Evolutionary conservation across 2,113 vertebrate genomes (phyloP).

Genomic region (Embiotoca jacksoni): DNA sequence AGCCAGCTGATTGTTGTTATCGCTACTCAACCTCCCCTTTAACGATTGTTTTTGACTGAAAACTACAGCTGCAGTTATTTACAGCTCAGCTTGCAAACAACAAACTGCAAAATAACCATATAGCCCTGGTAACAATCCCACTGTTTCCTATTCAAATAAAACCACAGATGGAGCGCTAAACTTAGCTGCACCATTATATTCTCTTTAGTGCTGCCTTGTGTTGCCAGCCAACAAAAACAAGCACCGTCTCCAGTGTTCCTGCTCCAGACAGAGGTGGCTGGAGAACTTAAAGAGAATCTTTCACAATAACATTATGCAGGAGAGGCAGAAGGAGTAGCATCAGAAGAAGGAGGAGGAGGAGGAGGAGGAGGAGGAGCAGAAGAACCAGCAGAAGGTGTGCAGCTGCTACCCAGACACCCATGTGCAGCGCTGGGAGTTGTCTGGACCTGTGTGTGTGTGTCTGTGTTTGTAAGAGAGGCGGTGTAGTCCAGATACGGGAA

Average conservation of each 20-base stretch:
- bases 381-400: constrained; percentile 66
- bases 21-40: constrained; percentile 8
- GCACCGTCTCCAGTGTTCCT: not conserved
- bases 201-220: too few species aligned
- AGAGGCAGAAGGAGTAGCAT: constrained; percentile 44
- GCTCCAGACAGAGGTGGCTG: constrained; percentile 42
- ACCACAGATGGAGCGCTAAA: constrained; percentile 6
- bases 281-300: constrained; percentile 54
- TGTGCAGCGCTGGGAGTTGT: constrained; percentile 48
- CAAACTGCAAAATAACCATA: not conserved
- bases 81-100: constrained; percentile 30
- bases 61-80: constrained; percentile 43
- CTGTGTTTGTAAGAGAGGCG: too few species aligned
- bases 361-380: constrained; percentile 33
- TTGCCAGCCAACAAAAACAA: constrained; percentile 7
- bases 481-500: not conserved
- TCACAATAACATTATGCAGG: constrained; percentile 49
- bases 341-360: constrained; percentile 24
- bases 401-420: constrained; percentile 72
- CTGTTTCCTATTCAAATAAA: constrained; percentile 11
- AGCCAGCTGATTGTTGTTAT: constrained; percentile 10
- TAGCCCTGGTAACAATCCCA: not conserved
- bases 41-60: constrained; percentile 44
- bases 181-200: not conserved
- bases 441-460: constrained; percentile 1